A percentile compares a stretch with the other conserved stretches of the same genome.
These are phyloP conservation scores for Oscheius sp. DNA, from an alignment of 2,888 invertebrate genomes.

Conservation along the genomic window DNA sequence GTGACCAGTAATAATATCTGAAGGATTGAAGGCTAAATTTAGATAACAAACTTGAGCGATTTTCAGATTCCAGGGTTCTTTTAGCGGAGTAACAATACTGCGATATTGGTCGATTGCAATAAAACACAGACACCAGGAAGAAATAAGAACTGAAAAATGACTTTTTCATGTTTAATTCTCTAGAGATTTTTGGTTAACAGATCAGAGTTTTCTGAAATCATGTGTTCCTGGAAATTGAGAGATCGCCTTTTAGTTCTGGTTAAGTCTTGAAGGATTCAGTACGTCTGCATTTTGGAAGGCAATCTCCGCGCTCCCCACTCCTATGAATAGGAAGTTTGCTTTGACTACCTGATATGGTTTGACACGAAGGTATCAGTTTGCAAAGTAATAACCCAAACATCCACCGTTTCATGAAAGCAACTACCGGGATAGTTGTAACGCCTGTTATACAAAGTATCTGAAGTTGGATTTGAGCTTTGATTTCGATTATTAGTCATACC, in stretches of 20 bases:
- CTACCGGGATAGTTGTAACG: constrained; percentile 94
- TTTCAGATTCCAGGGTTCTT: constrained; percentile 64
- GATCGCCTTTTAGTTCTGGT: too few relatives aligned
- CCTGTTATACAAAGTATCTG: constrained; percentile 86
- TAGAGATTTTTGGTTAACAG: too few relatives aligned
- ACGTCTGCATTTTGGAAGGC: too few relatives aligned
- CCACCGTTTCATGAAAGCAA: constrained; percentile 90
- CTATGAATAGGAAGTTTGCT: too few relatives aligned
- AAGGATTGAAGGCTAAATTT: too few relatives aligned
- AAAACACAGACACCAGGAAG: constrained; percentile 91
- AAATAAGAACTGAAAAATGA: constrained; percentile 97
- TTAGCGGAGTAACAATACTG: constrained; percentile 66
- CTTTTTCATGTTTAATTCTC: too few relatives aligned
- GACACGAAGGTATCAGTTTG: constrained; percentile 89
- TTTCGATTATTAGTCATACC: constrained; percentile 46
- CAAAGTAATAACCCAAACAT: constrained; percentile 89
- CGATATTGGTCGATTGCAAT: constrained; percentile 93
- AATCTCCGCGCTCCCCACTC: too few relatives aligned
- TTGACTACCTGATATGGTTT: constrained; percentile 77
- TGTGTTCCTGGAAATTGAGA: too few relatives aligned
- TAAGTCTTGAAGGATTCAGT: not conserved
- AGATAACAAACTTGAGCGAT: constrained; percentile 54
- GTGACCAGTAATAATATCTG: constrained; percentile 56
- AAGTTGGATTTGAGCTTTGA: too few relatives aligned
- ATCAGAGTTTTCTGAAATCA: too few relatives aligned